Conservation (phyloP, 2,888 invertebrate species). For the Phaonia tiefii region DNA sequence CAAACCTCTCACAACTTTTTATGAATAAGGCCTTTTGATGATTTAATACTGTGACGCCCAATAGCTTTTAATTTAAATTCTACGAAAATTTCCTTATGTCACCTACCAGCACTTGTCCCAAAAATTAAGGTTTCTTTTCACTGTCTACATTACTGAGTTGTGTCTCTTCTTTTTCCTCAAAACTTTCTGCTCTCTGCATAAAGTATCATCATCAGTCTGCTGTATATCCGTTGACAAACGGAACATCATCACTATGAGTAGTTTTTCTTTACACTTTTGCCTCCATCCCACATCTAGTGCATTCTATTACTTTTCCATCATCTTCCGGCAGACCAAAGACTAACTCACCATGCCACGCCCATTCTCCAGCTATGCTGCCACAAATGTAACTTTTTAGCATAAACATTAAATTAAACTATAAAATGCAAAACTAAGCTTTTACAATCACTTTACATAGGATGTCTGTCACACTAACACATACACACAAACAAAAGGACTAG, state of each 20-base stretch:
- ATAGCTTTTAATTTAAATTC: too few relatives aligned
- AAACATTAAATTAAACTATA: slow-evolving; percentile 40
- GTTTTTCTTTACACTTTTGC: slow-evolving; percentile 6
- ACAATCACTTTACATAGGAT: slow-evolving; percentile 39
- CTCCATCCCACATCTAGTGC: neutral
- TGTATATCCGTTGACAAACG: slow-evolving; percentile 63
- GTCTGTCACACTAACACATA: neutral
- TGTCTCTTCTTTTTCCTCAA: neutral
- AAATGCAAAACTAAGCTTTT: slow-evolving; percentile 40
- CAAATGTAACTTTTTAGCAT: slow-evolving; percentile 23
- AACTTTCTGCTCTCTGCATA: slow-evolving; percentile 9
- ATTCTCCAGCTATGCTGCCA: neutral
- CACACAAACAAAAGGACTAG: too few relatives aligned
- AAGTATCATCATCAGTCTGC: slow-evolving; percentile 63
- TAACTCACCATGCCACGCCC: neutral
- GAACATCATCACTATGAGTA: slow-evolving; percentile 53
- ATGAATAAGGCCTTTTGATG: too few relatives aligned
- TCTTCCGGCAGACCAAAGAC: slow-evolving; percentile 5
- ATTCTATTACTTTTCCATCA: slow-evolving; percentile 25
- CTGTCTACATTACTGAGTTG: neutral
- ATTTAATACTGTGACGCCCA: too few relatives aligned
- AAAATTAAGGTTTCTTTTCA: neutral
- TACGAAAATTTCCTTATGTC: too few relatives aligned
- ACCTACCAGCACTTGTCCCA: too few relatives aligned
- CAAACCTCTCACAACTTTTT: too few relatives aligned